Base-by-base conservation (phyloP, 2,888 invertebrate genomes). In the Opisthograptis luteolata region DNA sequence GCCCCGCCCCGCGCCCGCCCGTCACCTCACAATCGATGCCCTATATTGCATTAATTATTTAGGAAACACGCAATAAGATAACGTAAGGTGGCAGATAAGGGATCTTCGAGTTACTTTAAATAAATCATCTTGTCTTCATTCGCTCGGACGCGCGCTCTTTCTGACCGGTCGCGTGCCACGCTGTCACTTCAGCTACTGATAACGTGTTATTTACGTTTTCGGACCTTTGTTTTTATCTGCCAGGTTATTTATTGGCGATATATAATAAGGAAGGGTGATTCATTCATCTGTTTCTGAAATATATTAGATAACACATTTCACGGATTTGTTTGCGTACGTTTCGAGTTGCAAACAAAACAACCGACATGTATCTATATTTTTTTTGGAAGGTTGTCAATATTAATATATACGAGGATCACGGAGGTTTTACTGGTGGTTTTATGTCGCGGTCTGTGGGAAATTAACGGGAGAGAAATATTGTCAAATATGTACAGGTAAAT, bases 11-110 rank as follows among this genome's bases (percentile, higher is more conserved):
- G 77, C 84, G 59, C 73, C 77, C 83, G 73, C 80, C 87, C 84
- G 81, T 82, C 90, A 87, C 88, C 88, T 89, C 84, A 89, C 88
- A 89, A 89, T 90, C 89, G 89, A 89, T 90, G 90, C 89, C 90
- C 89, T 89, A 89, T 88, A 89, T 89, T 90, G 90, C 91, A 91
- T 91, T 91, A 91, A 91, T 91, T 91, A 91, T 91, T 91, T 89
- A 89, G 88, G 89, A 90, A 91, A 88, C 91, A 91, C 91, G 90
- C 91, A 89, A 91, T 90, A 88, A 89, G 89, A 90, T 90, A 91
- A 89, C 89, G 84, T 82, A 79, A 89, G 87, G 84, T 87, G 87
- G 83, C 84, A 89, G 91, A 88, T 89, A 88, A 89, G 81, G 83
- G 85, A 85, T 86, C 85, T 74, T 65, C 71, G 68, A 75, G 73